Evolutionary conservation across 2,797 vertebrate species (phyloP).

Genomic region (Rhynchonycteris naso): DNA sequence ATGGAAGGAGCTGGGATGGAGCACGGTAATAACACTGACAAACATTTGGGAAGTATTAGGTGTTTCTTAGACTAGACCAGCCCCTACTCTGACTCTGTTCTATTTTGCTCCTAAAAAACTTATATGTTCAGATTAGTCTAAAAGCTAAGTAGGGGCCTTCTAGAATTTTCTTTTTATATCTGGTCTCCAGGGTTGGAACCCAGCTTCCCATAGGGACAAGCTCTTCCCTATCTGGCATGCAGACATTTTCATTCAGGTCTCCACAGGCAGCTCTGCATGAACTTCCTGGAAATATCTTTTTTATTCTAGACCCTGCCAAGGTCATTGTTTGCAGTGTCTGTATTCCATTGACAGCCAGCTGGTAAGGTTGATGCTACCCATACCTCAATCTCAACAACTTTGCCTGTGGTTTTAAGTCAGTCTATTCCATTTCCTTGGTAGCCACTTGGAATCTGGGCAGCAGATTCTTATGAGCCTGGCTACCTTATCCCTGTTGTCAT

Average conservation of each 20-base stretch:
- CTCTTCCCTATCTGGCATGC: background rate
- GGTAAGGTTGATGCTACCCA: background rate
- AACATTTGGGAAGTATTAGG: constrained; percentile 32
- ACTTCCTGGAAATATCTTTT: background rate
- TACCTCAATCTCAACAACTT: background rate
- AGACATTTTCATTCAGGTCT: background rate
- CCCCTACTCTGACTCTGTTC: background rate
- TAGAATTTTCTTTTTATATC: background rate
- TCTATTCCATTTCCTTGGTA: background rate
- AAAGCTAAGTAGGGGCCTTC: background rate
- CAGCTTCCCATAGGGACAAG: background rate
- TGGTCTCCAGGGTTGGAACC: background rate
- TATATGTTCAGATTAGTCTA: background rate
- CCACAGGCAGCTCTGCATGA: background rate
- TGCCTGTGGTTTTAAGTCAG: background rate
- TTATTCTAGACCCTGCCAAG: background rate
- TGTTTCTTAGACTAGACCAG: background rate
- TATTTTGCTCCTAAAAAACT: constrained; percentile 24
- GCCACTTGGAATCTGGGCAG: background rate
- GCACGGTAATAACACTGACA: background rate
- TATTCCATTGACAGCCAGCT: background rate
- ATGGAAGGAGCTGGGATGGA: background rate
- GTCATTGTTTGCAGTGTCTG: background rate
- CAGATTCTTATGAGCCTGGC: background rate
- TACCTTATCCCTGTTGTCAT: background rate